Evolutionary conservation across 2,797 vertebrate species (phyloP).

Genomic region (Steatocranus sp.): DNA sequence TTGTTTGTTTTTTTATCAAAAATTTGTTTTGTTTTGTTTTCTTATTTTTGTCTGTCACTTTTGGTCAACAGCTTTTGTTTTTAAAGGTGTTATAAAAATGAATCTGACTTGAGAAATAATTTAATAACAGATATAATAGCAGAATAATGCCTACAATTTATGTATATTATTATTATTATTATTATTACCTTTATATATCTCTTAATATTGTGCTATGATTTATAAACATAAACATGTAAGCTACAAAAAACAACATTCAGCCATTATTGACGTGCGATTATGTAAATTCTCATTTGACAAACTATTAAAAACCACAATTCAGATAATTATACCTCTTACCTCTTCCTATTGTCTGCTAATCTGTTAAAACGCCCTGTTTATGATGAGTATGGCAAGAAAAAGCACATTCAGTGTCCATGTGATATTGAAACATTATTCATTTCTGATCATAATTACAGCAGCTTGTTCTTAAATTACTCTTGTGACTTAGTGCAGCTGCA

Average conservation of each 20-base stretch:
- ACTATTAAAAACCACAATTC: neutral
- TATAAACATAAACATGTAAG: neutral
- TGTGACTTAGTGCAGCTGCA: neutral
- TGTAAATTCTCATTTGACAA: neutral
- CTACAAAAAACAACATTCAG: neutral
- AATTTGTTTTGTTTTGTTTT: accelerated
- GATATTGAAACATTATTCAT: neutral
- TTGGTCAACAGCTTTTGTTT: neutral
- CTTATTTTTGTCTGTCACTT: neutral
- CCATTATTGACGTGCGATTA: neutral
- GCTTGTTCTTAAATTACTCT: neutral
- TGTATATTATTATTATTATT: neutral
- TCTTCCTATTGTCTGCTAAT: neutral
- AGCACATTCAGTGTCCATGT: neutral
- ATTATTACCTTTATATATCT: neutral
- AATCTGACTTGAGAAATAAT: neutral
- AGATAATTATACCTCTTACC: neutral
- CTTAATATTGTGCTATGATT: neutral
- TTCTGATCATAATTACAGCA: neutral
- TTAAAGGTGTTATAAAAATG: neutral
- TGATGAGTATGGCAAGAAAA: neutral
- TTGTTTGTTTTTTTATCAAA: neutral
- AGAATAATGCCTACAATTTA: neutral
- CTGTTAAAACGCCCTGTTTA: neutral
- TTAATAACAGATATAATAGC: neutral